Evolutionary conservation across 2,113 vertebrate species (phyloP).

Genomic region (Syngnathus scovelli): DNA sequence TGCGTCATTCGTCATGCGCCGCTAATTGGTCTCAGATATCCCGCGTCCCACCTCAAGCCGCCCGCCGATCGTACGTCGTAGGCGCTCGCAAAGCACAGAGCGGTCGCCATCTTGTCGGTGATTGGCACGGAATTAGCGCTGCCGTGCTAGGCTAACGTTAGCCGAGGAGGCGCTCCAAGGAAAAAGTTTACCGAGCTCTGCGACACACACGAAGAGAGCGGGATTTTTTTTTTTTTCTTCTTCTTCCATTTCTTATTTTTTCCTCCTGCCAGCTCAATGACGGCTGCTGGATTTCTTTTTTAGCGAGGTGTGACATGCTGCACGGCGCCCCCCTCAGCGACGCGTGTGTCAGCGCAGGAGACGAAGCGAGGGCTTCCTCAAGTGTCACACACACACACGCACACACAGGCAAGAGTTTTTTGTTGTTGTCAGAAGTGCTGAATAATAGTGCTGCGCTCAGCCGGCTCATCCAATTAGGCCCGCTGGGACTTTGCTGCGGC

Average conservation of each 20-base stretch:
- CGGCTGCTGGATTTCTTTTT: constrained; percentile 2
- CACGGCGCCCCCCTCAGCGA: constrained; percentile 21
- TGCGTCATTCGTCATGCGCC: constrained; percentile 69
- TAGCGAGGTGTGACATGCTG: background rate
- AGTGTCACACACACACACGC: constrained; percentile 45
- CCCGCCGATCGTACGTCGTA: constrained; percentile 22
- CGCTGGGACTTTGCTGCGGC: constrained; percentile 41
- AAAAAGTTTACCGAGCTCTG: too few species aligned
- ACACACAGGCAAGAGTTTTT: constrained; percentile 12
- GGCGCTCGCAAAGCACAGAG: background rate
- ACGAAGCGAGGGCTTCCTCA: constrained; percentile 49
- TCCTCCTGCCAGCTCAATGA: background rate
- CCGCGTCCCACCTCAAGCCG: background rate
- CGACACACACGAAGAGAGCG: background rate
- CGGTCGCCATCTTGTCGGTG: background rate
- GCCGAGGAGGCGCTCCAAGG: background rate
- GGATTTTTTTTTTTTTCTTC: background rate
- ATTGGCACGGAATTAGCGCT: background rate
- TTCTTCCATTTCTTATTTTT: too few species aligned
- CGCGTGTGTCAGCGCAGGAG: constrained; percentile 61
- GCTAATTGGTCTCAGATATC: constrained; percentile 66
- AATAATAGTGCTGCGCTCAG: constrained; percentile 61
- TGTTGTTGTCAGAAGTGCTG: constrained; percentile 54
- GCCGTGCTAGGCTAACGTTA: background rate
- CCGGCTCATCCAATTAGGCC: constrained; percentile 65